Evolutionary conservation across 2,113 vertebrate genomes (phyloP).

Genomic region (Vombatus ursinus): DNA sequence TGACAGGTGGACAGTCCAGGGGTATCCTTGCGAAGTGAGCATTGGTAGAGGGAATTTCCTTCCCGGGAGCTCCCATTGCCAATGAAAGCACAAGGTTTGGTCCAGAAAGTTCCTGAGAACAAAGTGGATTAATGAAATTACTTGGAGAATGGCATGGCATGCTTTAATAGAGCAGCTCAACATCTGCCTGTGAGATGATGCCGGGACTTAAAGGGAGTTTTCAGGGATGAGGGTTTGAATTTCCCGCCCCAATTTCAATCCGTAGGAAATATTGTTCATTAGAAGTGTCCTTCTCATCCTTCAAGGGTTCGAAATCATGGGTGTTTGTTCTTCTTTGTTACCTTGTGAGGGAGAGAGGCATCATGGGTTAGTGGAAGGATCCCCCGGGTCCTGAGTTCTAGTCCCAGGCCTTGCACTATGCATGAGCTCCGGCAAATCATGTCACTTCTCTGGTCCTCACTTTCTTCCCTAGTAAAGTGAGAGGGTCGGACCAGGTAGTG

Average conservation of each 20-base stretch:
- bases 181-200: neutral
- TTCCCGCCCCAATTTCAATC: neutral
- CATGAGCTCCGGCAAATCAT: neutral
- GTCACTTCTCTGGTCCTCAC: neutral
- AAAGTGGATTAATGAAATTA: neutral
- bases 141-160: neutral
- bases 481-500: neutral
- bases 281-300: neutral
- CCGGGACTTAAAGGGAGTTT: neutral
- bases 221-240: neutral
- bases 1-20: neutral
- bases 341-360: too few relatives aligned
- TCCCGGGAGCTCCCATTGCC: neutral
- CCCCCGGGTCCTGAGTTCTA: neutral
- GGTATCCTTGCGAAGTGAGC: neutral
- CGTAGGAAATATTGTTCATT: neutral
- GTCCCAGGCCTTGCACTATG: neutral
- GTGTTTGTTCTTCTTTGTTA: too few relatives aligned
- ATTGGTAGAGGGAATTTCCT: neutral
- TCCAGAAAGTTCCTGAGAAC: too few relatives aligned
- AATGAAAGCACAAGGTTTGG: neutral
- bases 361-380: too few relatives aligned
- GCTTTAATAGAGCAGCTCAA: neutral
- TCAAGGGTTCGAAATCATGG: neutral
- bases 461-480: constrained; percentile 20